A percentile compares a stretch with the other conserved stretches of the same genome.
These are phyloP conservation scores for Antheraea mylitta DNA, from an alignment of 1,140 invertebrate genomes.

Conservation along the genomic window DNA sequence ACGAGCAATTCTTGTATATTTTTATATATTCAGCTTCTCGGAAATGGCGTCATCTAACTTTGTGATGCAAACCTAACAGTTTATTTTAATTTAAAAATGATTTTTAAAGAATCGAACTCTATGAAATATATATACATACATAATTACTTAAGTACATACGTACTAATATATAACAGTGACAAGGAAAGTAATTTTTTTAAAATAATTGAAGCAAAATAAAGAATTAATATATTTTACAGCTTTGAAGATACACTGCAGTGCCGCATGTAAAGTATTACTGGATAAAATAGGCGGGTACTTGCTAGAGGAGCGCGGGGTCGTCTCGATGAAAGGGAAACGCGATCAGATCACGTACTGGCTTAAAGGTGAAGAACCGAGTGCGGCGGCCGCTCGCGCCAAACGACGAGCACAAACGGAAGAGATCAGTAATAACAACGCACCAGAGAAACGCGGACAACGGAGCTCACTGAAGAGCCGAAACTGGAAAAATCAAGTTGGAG, in stretches of 20 bases:
- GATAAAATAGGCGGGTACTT: constrained; percentile 93
- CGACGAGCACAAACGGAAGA: constrained; percentile 61
- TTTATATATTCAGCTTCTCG: too few relatives aligned
- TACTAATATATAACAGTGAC: too few relatives aligned
- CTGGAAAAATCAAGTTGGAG: constrained; percentile 63
- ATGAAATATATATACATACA: too few relatives aligned
- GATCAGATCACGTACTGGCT: constrained; percentile 93
- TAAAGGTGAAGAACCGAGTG: constrained; percentile 84
- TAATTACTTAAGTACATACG: too few relatives aligned
- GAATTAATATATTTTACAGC: constrained; percentile 72
- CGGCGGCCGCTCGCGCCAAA: constrained; percentile 78
- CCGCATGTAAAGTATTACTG: constrained; percentile 89
- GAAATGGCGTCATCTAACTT: too few relatives aligned
- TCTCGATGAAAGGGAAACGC: constrained; percentile 93
- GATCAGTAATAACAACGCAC: constrained; percentile 24
- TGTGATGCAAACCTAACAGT: too few relatives aligned
- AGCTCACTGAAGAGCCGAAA: constrained; percentile 82
- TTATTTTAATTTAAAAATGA: too few relatives aligned
- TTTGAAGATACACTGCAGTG: constrained; percentile 94
- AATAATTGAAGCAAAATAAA: too few relatives aligned
- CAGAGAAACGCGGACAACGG: constrained; percentile 70
- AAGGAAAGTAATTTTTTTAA: too few relatives aligned
- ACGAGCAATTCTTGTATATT: too few relatives aligned
- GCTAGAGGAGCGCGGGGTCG: constrained; percentile 87
- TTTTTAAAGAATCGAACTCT: too few relatives aligned